Evolutionary conservation across 2,797 vertebrate genomes (phyloP).

Genomic region (Mallotus villosus): DNA sequence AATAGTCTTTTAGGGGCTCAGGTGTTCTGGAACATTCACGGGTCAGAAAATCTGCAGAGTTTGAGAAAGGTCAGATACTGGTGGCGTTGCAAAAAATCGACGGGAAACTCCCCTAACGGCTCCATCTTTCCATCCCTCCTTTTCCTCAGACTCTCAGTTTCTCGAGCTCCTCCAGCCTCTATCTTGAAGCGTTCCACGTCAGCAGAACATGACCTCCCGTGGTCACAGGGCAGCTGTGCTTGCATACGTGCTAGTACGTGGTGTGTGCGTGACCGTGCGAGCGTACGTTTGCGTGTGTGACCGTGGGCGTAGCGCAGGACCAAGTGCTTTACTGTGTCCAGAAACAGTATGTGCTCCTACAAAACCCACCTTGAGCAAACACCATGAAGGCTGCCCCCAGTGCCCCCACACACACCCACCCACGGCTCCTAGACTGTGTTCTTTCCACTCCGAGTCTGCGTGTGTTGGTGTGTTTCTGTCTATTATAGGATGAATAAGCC

Average conservation of each 20-base stretch:
- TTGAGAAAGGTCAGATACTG: background rate
- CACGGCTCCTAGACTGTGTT: background rate
- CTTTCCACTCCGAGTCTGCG: background rate
- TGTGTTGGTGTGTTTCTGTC: background rate
- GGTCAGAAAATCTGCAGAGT: background rate
- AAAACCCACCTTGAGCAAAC: conserved; percentile 40
- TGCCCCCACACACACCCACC: background rate
- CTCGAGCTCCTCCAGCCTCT: background rate
- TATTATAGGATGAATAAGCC: background rate
- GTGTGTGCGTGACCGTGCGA: conserved; percentile 12
- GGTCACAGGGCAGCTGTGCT: background rate
- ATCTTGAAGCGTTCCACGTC: conserved; percentile 5
- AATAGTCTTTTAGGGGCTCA: conserved; percentile 31
- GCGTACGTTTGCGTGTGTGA: conserved; percentile 2
- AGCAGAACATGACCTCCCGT: background rate
- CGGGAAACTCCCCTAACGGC: background rate
- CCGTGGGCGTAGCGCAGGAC: conserved; percentile 24
- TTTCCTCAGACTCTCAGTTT: background rate
- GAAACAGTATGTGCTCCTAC: conserved; percentile 13
- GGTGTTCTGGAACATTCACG: conserved; percentile 4
- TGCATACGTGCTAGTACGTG: background rate
- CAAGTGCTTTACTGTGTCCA: conserved; percentile 31
- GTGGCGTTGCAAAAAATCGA: background rate
- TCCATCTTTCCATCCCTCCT: background rate
- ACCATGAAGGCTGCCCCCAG: background rate